Evolutionary conservation across 2,113 vertebrate species (phyloP).

Genomic region (Phalacrocorax aristotelis): DNA sequence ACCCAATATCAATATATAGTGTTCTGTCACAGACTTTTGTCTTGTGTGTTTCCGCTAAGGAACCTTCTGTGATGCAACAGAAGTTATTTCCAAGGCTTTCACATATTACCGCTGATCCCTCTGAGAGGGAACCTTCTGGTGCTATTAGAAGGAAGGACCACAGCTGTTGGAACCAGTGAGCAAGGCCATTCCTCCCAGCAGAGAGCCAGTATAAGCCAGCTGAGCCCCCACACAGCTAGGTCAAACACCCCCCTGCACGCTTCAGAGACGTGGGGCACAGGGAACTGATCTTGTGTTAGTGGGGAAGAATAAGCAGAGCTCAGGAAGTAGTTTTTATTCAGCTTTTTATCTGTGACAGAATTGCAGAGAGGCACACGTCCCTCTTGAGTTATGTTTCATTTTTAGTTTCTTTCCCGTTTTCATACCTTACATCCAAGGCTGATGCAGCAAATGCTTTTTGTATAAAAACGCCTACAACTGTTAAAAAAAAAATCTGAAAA

Average conservation of each 20-base stretch:
- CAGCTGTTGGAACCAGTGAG: neutral
- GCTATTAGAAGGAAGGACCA: rapidly evolving
- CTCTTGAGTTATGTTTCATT: neutral
- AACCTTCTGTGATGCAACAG: rapidly evolving
- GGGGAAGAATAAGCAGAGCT: neutral
- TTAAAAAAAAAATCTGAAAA: neutral
- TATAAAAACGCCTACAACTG: neutral
- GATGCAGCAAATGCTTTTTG: neutral
- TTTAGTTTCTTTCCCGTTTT: neutral
- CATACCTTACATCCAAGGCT: neutral
- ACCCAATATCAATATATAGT: neutral
- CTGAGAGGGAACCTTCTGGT: neutral
- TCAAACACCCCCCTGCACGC: neutral
- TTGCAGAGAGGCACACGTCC: neutral
- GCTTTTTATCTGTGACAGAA: neutral
- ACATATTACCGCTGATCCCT: rapidly evolving
- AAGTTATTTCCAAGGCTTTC: neutral
- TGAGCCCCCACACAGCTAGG: neutral
- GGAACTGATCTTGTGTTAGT: neutral
- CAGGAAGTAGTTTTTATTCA: neutral
- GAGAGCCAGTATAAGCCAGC: rapidly evolving
- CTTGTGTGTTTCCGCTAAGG: neutral
- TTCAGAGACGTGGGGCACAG: too few species aligned
- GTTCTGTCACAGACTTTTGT: neutral
- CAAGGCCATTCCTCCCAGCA: rapidly evolving